A percentile compares a stretch with the other conserved stretches of the same genome.
These are phyloP conservation scores for Mythimna ferrago DNA, from an alignment of 2,888 invertebrate genomes.

Conservation along the genomic window DNA sequence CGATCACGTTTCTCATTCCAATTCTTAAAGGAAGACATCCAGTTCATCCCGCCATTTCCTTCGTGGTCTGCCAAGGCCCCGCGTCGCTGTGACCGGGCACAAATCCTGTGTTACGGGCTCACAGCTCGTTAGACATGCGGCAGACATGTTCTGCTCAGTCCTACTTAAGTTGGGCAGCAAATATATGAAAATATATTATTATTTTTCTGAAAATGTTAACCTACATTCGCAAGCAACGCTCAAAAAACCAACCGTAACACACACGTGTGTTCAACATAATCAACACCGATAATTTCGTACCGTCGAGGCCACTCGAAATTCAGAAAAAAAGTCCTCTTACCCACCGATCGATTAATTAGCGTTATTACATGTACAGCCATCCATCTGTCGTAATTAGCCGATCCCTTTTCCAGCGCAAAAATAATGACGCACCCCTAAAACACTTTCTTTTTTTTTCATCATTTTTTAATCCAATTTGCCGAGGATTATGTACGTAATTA, in stretches of 20 bases:
- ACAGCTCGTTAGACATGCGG: too few relatives aligned
- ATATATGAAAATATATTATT: not conserved
- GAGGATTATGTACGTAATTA: slow-evolving; percentile 91
- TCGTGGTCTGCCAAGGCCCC: too few relatives aligned
- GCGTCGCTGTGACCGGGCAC: too few relatives aligned
- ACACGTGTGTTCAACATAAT: slow-evolving; percentile 47
- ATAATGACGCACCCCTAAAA: slow-evolving; percentile 90
- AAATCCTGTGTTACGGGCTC: too few relatives aligned
- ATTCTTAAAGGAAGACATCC: too few relatives aligned
- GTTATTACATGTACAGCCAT: slow-evolving; percentile 88
- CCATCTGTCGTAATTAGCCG: slow-evolving; percentile 90
- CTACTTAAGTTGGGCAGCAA: too few relatives aligned
- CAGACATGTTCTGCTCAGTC: too few relatives aligned
- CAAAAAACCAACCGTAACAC: slow-evolving; percentile 29
- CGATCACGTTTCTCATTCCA: too few relatives aligned
- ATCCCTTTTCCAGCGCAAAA: slow-evolving; percentile 87
- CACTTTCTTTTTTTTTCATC: slow-evolving; percentile 88
- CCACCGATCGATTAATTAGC: slow-evolving; percentile 88
- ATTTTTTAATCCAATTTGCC: slow-evolving; percentile 91
- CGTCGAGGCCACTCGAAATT: slow-evolving; percentile 66
- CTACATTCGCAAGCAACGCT: slow-evolving; percentile 7
- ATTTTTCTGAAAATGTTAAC: slow-evolving; percentile 15
- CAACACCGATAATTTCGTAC: slow-evolving; percentile 61
- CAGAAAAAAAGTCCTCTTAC: slow-evolving; percentile 78
- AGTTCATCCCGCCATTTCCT: too few relatives aligned